Conservation (phyloP, 2,113 vertebrate genomes). For the Ceuthmochares aereus region DNA sequence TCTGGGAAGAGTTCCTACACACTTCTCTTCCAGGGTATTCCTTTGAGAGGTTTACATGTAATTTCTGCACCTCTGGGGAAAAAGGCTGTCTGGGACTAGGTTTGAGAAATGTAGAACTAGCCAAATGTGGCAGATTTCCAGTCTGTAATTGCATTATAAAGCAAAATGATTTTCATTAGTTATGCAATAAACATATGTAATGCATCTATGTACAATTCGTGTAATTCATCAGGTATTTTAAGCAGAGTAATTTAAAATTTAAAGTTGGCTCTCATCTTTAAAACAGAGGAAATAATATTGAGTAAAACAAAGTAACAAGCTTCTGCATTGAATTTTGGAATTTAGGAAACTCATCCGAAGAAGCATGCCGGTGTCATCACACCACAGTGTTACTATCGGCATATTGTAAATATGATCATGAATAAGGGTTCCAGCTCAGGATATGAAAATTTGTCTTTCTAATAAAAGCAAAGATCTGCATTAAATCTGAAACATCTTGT, state of each 20-base stretch:
- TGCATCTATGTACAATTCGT: not conserved
- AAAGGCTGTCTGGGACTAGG: not conserved
- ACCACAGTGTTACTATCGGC: not conserved
- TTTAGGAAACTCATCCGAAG: not conserved
- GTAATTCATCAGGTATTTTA: slow-evolving; percentile 6
- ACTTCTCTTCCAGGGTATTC: not conserved
- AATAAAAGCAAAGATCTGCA: not conserved
- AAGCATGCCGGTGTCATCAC: not conserved
- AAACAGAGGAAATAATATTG: not conserved
- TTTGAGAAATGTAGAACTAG: not conserved
- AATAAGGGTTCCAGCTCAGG: not conserved
- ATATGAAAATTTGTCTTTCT: not conserved
- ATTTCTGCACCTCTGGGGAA: slow-evolving; percentile 4
- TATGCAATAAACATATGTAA: slow-evolving; percentile 31
- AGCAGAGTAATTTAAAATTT: not conserved
- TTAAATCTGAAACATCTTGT: not conserved
- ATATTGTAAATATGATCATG: not conserved
- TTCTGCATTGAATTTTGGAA: not conserved
- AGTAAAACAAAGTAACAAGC: not conserved
- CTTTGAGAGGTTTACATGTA: not conserved
- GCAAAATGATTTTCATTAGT: slow-evolving; percentile 42
- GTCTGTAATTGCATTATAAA: slow-evolving; percentile 3
- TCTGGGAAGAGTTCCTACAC: not conserved
- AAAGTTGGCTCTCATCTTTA: not conserved
- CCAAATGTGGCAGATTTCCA: slow-evolving; percentile 30